Conservation (phyloP, 2,113 vertebrate species). For the Dinomys branickii region DNA sequence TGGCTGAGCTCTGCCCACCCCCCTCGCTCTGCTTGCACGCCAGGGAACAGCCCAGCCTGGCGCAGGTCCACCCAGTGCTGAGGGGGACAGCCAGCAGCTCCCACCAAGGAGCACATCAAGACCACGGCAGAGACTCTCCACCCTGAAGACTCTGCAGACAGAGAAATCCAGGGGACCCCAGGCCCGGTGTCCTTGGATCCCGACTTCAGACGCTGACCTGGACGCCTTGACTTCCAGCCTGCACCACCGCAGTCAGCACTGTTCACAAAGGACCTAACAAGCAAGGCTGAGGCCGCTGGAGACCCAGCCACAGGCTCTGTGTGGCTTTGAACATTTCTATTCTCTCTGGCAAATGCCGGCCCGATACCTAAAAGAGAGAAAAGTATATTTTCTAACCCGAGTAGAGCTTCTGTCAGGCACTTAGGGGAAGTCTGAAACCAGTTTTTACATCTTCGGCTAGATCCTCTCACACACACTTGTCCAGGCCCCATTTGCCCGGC, state of each 20-base stretch:
- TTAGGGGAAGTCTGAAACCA: not conserved
- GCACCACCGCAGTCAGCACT: not conserved
- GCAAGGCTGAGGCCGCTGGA: not conserved
- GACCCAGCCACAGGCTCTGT: not conserved
- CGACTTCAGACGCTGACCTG: not conserved
- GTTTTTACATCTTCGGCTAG: not conserved
- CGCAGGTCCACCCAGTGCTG: not conserved
- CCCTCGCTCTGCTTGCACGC: not conserved
- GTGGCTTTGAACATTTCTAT: not conserved
- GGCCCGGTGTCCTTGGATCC: not conserved
- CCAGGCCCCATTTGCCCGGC: not conserved
- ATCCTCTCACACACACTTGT: not conserved
- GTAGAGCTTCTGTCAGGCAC: not conserved
- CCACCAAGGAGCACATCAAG: slow-evolving; percentile 14
- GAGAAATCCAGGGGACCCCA: not conserved
- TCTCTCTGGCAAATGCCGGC: not conserved
- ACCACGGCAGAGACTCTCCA: slow-evolving; percentile 15
- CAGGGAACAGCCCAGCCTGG: not conserved
- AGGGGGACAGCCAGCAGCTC: slow-evolving; percentile 23
- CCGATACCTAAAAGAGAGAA: not conserved
- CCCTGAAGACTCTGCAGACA: not conserved
- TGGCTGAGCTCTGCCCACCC: not conserved
- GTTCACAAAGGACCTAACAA: not conserved
- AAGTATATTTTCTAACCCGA: not conserved
- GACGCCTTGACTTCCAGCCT: not conserved